Conservation (phyloP, 2,888 invertebrate genomes). For the Caenorhabditis panamensis region DNA sequence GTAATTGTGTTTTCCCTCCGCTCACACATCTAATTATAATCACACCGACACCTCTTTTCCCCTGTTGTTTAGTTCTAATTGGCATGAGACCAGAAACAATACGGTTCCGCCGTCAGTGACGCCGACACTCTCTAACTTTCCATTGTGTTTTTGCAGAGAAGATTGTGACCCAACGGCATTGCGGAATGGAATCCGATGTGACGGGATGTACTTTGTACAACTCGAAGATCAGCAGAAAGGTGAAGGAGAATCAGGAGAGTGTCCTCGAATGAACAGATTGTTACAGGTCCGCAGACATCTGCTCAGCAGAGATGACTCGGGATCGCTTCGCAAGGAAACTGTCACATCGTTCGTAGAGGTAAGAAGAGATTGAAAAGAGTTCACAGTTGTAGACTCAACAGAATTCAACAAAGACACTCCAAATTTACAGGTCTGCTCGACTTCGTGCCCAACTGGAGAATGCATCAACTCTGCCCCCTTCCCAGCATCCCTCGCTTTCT, state of each 20-base stretch:
- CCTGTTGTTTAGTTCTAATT: slow-evolving; percentile 51
- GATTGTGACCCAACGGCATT: slow-evolving; percentile 76
- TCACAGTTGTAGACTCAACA: too few species aligned
- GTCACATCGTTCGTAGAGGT: slow-evolving; percentile 63
- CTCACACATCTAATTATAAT: slow-evolving; percentile 46
- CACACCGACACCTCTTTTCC: slow-evolving; percentile 30
- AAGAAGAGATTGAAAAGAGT: neutral
- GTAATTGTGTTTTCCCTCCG: slow-evolving; percentile 32
- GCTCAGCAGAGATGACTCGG: slow-evolving; percentile 45
- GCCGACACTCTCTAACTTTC: neutral
- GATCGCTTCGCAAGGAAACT: slow-evolving; percentile 50
- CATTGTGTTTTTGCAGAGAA: slow-evolving; percentile 66
- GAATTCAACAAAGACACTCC: neutral
- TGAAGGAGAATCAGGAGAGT: neutral
- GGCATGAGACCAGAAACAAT: slow-evolving; percentile 28
- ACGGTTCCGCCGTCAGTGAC: slow-evolving; percentile 15
- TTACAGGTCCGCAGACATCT: slow-evolving; percentile 49
- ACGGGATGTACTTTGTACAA: slow-evolving; percentile 79
- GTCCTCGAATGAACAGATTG: too few species aligned
- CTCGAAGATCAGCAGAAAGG: slow-evolving; percentile 64
- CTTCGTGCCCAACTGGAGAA: slow-evolving; percentile 61
- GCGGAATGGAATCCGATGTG: slow-evolving; percentile 73
- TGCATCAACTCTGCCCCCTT: slow-evolving; percentile 58
- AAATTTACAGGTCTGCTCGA: slow-evolving; percentile 60
- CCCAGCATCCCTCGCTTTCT: neutral